Percentiles rank a stretch among this genome's conserved stretches.
Evolutionary conservation across 2,888 invertebrate species (phyloP).

Genomic region (Prenolepis imparis): DNA sequence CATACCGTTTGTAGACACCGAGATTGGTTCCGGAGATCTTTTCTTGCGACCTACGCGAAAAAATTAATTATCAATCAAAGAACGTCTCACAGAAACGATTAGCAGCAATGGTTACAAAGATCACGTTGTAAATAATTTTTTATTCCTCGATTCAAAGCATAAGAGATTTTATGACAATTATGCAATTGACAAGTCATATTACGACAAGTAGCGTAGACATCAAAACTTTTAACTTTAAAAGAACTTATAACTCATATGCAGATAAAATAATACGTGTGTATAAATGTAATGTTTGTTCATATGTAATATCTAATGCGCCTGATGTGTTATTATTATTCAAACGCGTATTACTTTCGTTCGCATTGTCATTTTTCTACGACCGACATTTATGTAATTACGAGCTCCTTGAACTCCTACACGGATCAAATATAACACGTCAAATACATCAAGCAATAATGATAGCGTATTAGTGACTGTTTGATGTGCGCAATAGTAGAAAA

Average conservation of each 20-base stretch:
- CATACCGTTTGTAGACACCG: conserved; percentile 61
- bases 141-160: neutral
- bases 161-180: neutral
- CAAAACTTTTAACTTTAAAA: neutral
- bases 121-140: neutral
- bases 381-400: conserved; percentile 13
- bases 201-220: neutral
- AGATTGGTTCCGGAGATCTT: conserved; percentile 75
- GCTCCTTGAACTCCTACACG: conserved; percentile 34
- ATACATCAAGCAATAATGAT: conserved; percentile 19
- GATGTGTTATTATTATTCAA: conserved; percentile 26
- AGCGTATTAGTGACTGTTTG: neutral
- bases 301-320: neutral
- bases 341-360: conserved; percentile 9
- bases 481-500: neutral
- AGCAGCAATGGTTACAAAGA: neutral
- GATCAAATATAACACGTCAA: neutral
- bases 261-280: neutral
- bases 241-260: neutral
- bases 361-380: conserved; percentile 7
- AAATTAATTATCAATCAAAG: conserved; percentile 27
- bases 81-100: neutral
- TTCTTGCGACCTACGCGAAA: conserved; percentile 82
- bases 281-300: neutral
- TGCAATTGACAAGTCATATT: neutral